These are phyloP conservation scores for Sebastes umbrosus DNA, from an alignment of 2,797 vertebrate species.

Conservation along the genomic window DNA sequence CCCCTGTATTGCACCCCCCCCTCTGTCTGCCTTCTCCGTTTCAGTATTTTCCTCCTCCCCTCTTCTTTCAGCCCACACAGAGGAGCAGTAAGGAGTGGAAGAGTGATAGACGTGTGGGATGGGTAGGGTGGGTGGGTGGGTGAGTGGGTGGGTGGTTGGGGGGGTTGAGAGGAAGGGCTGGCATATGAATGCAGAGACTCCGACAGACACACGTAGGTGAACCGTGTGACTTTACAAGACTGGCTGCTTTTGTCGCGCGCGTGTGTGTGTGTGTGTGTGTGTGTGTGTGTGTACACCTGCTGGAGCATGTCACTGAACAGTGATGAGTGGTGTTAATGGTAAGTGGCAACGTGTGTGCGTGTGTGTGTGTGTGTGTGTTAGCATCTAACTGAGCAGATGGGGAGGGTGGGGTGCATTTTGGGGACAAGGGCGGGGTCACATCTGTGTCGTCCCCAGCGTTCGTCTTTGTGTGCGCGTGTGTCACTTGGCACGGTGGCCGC, in stretches of 20 bases:
- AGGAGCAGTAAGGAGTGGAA: slow-evolving; percentile 25
- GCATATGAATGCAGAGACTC: slow-evolving; percentile 9
- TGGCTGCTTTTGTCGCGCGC: neutral
- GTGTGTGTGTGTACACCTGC: slow-evolving; percentile 41
- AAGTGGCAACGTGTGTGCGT: slow-evolving; percentile 27
- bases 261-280: neutral
- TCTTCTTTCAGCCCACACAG: slow-evolving; percentile 38
- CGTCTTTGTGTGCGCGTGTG: slow-evolving; percentile 29
- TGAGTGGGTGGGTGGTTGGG: neutral
- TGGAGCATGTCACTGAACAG: slow-evolving; percentile 46
- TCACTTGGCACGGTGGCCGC: slow-evolving; percentile 50
- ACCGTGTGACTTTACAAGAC: slow-evolving; percentile 27
- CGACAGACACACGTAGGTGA: neutral
- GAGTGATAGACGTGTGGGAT: slow-evolving; percentile 21
- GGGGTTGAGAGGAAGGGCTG: neutral
- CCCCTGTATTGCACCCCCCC: slow-evolving; percentile 30
- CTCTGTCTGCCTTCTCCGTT: slow-evolving; percentile 30
- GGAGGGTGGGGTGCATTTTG: slow-evolving; percentile 61
- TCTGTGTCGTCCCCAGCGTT: slow-evolving; percentile 64
- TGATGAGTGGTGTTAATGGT: slow-evolving; percentile 40
- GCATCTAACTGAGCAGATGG: slow-evolving; percentile 73
- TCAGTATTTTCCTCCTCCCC: slow-evolving; percentile 14
- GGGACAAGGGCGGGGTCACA: slow-evolving; percentile 74
- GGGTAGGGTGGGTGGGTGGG: neutral
- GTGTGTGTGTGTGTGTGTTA: slow-evolving; percentile 8